A percentile compares a stretch with the other conserved stretches of the same genome.
Evolutionary conservation across 1,140 invertebrate species (phyloP).

Genomic region (Adoxophyes honmai): DNA sequence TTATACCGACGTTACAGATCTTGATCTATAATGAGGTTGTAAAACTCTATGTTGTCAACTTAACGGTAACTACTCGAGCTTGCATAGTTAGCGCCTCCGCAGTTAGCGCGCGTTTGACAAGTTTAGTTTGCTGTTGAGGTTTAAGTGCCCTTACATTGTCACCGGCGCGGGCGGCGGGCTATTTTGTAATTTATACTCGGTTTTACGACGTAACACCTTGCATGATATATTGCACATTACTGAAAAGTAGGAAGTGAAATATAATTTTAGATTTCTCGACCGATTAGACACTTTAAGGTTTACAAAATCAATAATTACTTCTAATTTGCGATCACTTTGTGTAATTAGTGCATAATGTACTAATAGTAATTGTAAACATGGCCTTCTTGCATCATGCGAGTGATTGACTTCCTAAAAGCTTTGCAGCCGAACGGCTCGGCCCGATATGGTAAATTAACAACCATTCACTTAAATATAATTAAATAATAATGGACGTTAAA

Average conservation of each 20-base stretch:
- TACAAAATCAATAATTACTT: conserved; percentile 1
- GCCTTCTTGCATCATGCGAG: background rate
- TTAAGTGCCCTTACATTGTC: conserved; percentile 5
- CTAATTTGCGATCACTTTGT: background rate
- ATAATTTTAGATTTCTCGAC: too few species aligned
- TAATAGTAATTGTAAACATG: background rate
- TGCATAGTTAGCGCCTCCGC: background rate
- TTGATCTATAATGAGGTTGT: background rate
- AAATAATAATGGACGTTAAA: conserved; percentile 25
- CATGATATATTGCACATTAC: too few species aligned
- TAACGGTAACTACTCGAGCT: conserved; percentile 1
- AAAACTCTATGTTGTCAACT: background rate
- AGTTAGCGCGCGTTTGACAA: background rate
- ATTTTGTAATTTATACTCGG: too few species aligned
- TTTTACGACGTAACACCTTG: too few species aligned
- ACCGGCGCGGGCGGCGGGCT: too few species aligned
- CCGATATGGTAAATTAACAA: conserved; percentile 14
- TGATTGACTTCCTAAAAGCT: conserved; percentile 3
- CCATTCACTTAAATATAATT: conserved; percentile 22
- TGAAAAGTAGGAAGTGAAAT: too few species aligned
- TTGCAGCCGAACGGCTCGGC: background rate
- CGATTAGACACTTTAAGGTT: background rate
- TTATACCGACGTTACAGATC: background rate
- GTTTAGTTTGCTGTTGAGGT: background rate
- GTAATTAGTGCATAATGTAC: background rate